Evolutionary conservation across 1,140 invertebrate species (phyloP), one percentile per base, ranked within the genome.

Genomic region (Cyrtorhinus lividipennis): DNA sequence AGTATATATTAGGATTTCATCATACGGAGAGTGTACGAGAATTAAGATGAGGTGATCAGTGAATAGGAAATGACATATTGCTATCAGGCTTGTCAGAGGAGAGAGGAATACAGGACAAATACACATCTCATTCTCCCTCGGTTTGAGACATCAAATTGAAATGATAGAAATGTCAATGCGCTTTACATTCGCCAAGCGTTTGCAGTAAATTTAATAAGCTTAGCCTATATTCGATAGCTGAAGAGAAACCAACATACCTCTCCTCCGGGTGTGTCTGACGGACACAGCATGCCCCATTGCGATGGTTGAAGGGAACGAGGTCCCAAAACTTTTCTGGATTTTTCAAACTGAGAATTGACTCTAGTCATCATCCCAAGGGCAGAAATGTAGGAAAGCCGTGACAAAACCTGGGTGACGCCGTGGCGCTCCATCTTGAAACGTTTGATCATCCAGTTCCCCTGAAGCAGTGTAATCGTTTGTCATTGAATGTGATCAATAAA

Each of bases 201-300:
- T n/a, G n/a, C n/a, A n/a, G n/a, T n/a, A n/a, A n/a, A 12, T 56
- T 56, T 56, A 57, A 2, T 24, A 57, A 57, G 24, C 2, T 23
- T 57, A 22, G 2, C 2, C 24, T 57, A 57, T 8, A 23, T 2
- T 20, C 46, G 23, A 48, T 2, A 48, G 23, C n/a, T n/a, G 38
- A 59, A n/a, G n/a, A n/a, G n/a, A 46, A n/a, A n/a, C n/a, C n/a
- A 62, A 69, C 58, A 59, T 73, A 83, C 82, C 73, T 97, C 96
- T 71, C 97, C 97, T 83, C 99, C 97, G 45, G 97, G 97, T 1
- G 97, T 99, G 73, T 99, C 97, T 38, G 92, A 94, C 0, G 95
- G 95, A 78, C 97, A 95, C 12, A 95, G 69, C 88, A 98, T 95
- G n/a, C 96, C 96, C 93, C 94, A 98, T 72, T 99, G 97, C 8